These are phyloP conservation scores for Anseranas semipalmata DNA, from an alignment of 2,113 vertebrate genomes.

Conservation along the genomic window DNA sequence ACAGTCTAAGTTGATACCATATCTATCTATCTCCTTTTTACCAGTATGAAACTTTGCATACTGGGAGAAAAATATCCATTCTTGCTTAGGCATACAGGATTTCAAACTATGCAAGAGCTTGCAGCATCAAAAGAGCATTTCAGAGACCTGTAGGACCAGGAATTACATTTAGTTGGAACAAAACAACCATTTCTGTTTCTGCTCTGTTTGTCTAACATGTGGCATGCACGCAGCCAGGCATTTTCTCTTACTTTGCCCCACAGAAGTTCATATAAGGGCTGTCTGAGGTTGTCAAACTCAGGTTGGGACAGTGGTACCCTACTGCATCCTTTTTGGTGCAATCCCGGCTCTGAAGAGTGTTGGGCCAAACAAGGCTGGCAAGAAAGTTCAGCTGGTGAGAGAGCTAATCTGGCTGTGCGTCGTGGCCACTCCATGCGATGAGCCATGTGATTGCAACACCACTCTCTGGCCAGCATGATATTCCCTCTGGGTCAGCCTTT, in stretches of 20 bases:
- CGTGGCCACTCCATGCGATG: neutral
- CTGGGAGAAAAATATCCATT: neutral
- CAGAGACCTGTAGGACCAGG: neutral
- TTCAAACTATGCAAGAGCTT: neutral
- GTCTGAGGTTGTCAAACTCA: neutral
- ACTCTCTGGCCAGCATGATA: neutral
- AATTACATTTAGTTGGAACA: neutral
- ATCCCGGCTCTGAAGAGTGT: neutral
- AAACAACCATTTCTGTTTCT: slow-evolving; percentile 1
- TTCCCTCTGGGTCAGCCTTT: neutral
- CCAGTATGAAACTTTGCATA: neutral
- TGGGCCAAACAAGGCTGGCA: neutral
- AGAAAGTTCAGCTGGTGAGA: neutral
- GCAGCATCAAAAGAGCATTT: neutral
- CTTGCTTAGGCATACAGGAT: neutral
- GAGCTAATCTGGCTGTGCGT: neutral
- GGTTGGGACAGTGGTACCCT: neutral
- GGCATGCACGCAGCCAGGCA: neutral
- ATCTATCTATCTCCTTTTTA: neutral
- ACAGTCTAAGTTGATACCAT: neutral
- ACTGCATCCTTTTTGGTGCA: neutral
- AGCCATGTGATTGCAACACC: neutral
- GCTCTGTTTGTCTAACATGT: neutral
- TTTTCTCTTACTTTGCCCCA: neutral
- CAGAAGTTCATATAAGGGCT: neutral